Evolutionary conservation across 2,888 invertebrate species (phyloP), one percentile per base, ranked within the genome.

Genomic region (Venustoraphidia nigricollis): DNA sequence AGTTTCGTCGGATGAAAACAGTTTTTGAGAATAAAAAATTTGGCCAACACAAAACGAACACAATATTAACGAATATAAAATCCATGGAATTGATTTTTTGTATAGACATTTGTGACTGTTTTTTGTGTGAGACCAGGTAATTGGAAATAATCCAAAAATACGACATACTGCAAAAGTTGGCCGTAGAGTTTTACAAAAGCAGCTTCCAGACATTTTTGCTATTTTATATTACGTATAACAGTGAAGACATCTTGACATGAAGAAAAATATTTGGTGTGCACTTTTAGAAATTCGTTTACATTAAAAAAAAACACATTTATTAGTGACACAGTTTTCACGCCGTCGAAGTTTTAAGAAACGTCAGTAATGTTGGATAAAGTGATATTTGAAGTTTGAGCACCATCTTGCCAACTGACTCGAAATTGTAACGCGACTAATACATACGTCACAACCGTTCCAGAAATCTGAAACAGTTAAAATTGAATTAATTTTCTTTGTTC

Each of bases 91-190:
- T 0, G 62, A 64, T 27, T 53, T 56, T 49, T 55, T 50, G 51
- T 60, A 66, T 0, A 53, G 50, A 51, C 67, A 66, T 40, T 56
- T 51, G 6, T 27, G 27, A 27, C 27, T 27, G 27, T 27, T 27
- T 38, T 59, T 54, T 10, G 53, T 47, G 50, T 66, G 62, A 1
- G 40, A 50, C 53, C 60, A 60, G 3, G 53, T 55, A 4, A 63
- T 53, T 8, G 66, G 64, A 34, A 65, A 59, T 35, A 62, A 54
- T 9, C 66, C 66, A 35, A 61, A 55, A 2, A 64, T 6, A 50
- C 61, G 58, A 37, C 56, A 55, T 8, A 61, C 42, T 0, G 46
- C n/a, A 8, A 63, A 46, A 3, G 54, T 51, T 1, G 59, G 58
- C 8, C 49, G 46, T 2, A 65, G 40, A 10, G 60, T 55, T 53